Evolutionary conservation across 2,888 invertebrate genomes (phyloP).

Genomic region (Sminthurinus aureus): DNA sequence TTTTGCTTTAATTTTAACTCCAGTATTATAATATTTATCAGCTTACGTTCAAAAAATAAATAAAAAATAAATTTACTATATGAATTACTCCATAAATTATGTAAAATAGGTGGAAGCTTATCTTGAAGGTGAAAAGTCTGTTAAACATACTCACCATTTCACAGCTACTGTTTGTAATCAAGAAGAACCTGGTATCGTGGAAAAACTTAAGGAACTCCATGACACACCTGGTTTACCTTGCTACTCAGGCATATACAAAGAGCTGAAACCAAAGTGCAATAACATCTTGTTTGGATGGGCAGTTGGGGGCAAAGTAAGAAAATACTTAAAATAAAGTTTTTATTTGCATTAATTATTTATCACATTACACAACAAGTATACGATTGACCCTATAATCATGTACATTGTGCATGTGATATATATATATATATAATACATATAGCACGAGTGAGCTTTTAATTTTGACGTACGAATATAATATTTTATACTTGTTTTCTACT

Average conservation of each 20-base stretch:
- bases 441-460: too few species aligned
- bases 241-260: background rate
- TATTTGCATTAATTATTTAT: too few species aligned
- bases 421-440: too few species aligned
- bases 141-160: conserved; percentile 42
- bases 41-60: background rate
- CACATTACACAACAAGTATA: too few species aligned
- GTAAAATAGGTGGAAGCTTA: conserved; percentile 38
- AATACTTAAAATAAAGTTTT: too few species aligned
- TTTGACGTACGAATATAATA: too few species aligned
- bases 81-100: too few species aligned
- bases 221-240: conserved; percentile 15
- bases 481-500: background rate
- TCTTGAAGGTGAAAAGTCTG: conserved; percentile 18
- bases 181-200: background rate
- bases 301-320: conserved; percentile 39
- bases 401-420: too few species aligned
- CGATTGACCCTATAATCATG: too few species aligned
- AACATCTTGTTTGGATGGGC: conserved; percentile 42
- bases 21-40: background rate
- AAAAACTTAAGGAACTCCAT: background rate
- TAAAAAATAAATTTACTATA: background rate
- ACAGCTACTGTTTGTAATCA: conserved; percentile 32
- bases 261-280: conserved; percentile 25
- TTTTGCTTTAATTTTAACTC: too few species aligned